Evolutionary conservation across 2,113 vertebrate genomes (phyloP).

Genomic region (Narcine bancroftii): DNA sequence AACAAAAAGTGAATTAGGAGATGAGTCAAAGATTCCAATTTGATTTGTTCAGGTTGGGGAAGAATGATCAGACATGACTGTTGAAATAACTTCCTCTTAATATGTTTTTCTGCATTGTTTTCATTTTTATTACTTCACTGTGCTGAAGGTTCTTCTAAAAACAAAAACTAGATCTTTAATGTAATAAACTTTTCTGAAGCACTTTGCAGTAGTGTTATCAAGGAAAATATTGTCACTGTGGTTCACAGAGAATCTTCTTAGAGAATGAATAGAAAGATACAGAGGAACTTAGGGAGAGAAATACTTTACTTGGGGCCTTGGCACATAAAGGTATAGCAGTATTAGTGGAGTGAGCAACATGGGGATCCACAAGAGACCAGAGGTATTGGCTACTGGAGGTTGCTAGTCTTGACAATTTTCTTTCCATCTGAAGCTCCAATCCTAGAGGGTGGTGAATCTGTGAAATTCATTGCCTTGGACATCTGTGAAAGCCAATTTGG

Average conservation of each 20-base stretch:
- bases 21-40: conserved; percentile 28
- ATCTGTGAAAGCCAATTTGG: too few species aligned
- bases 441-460: too few species aligned
- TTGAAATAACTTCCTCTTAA: background rate
- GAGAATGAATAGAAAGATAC: background rate
- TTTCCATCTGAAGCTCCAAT: background rate
- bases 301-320: background rate
- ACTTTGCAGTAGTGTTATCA: background rate
- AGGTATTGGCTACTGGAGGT: background rate
- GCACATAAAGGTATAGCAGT: background rate
- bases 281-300: background rate
- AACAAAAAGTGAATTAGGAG: conserved; percentile 32
- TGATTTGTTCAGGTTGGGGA: conserved; percentile 13
- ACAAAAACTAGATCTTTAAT: background rate
- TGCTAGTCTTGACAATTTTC: conserved; percentile 35
- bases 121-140: conserved; percentile 49
- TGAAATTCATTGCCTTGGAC: too few species aligned
- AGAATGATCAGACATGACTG: background rate
- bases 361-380: background rate
- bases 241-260: background rate
- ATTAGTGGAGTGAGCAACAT: background rate
- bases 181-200: background rate
- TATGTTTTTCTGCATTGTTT: conserved; percentile 43
- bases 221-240: background rate
- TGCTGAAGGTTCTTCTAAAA: conserved; percentile 51